Evolutionary conservation across 2,888 invertebrate genomes (phyloP), one percentile per base, ranked within the genome.

Genomic region (Cynaeus angustus): DNA sequence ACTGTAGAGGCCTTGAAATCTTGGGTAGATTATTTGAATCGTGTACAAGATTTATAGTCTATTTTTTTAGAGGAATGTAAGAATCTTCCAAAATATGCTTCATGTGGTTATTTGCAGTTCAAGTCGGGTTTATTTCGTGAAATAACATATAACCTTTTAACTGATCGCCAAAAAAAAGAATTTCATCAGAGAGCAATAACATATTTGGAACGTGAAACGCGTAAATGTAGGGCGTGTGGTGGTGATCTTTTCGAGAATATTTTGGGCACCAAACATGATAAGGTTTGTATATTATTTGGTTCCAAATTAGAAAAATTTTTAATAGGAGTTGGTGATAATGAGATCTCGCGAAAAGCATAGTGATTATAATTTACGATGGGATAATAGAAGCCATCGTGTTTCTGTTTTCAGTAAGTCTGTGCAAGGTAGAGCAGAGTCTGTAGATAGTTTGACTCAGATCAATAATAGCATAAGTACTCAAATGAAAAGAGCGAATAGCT

Each of bases 51-150:
- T 33, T 33, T 4, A n/a, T 33, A 33, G 28, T 7, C 7, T 28
- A 9, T n/a, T 3, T 7, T 82, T 83, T 21, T 73, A 90, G 90
- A 86, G 0, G 79, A 81, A 48, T 86, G 88, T 69, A 73, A 78
- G 37, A 88, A 89, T 77, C 80, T 91, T 7, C 91, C 91, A 0
- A 83, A 83, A 74, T 90, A 91, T 71, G 90, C 91, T 0, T 88
- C 88, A 26, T 91, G 91, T 73, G 89, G 89, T 2, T 88, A 88
- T 75, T 86, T 91, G 83, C 86, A 88, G 58, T 91, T 91, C 75
- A 86, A 87, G 48, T 86, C 88, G 71, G 80, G 87, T 0, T 79
- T 87, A 65, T 90, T 91, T 78, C 85, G 88, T 16, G 87, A 88
- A 13, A 89, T 88, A 0, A 89, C 89, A 2, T 91, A 91, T 75